Base-by-base conservation (phyloP, 2,888 invertebrate species). In the Erebia epiphron region DNA sequence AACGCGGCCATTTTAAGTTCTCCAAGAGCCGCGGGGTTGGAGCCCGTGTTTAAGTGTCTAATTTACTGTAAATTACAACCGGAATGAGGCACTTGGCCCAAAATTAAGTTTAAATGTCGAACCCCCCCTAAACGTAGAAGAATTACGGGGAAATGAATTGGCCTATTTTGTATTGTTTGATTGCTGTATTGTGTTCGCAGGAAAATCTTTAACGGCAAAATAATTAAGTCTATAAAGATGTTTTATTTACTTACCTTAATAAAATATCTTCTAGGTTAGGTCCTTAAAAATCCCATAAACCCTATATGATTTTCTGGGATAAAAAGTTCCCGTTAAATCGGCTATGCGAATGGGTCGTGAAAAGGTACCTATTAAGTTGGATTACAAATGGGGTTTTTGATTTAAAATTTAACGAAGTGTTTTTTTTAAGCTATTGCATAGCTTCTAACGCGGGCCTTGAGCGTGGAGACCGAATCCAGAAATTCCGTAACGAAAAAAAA, bases 1-100 rank as follows among this genome's bases (percentile, higher is more conserved):
- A 67, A 61, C 67, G 67, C 67, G 67, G 67, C 60, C 67, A 61
- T 67, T 67, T 61, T 67, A 67, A 67, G 67, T 67, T 67, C 41
- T 46, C 16, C 50, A 52, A 61, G 67, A 58, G 57, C 58, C 58
- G 49, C 35, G 46, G 67, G 67, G 35, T 58, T 21, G 65, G 46
- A 21, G 57, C 52, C 57, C 66, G 43, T 46, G 46, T 58, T 67
- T 67, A 67, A 67, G 67, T 56, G 57, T 67, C 67, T 67, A 67
- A 67, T 67, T 67, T 58, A 67, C 67, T 58, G 67, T 67, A 67
- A 67, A 67, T 67, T 67, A 67, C 67, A 67, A 49, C 67, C 49
- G 67, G 58, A 67, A 66, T 57, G 66, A 66, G 66, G 46, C 66
- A 57, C 66, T 67, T 67, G 67, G 57, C 67, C 58, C 46, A 58